Conservation (phyloP, 2,797 vertebrate species). For the Acanthurus tractus region DNA sequence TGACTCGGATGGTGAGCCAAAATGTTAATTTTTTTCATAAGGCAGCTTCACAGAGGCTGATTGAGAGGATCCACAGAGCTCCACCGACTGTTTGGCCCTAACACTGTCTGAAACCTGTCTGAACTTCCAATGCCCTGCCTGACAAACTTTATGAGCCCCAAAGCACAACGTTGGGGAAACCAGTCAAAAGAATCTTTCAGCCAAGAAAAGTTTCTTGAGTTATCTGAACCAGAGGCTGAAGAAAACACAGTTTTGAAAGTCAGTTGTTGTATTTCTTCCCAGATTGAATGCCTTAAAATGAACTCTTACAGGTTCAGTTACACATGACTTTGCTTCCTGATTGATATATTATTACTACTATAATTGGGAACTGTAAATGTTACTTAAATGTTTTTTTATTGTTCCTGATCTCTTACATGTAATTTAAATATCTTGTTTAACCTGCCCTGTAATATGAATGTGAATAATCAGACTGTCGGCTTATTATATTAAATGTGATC, state of each 20-base stretch:
- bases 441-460: background rate
- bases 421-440: background rate
- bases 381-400: background rate
- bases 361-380: background rate
- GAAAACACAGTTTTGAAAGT: background rate
- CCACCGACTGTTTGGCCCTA: conserved; percentile 12
- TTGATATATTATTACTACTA: background rate
- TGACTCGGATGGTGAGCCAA: conserved; percentile 11
- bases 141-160: background rate
- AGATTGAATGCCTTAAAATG: background rate
- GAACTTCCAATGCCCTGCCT: background rate
- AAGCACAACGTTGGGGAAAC: background rate
- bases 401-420: background rate
- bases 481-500: conserved; percentile 3
- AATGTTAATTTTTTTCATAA: conserved; percentile 15
- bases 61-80: conserved; percentile 14
- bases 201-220: background rate
- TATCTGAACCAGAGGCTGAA: conserved; percentile 2
- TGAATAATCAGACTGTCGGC: no score
- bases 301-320: background rate
- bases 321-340: background rate
- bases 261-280: background rate
- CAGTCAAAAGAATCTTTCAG: background rate
- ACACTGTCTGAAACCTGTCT: conserved; percentile 15
- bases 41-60: background rate